These are phyloP conservation scores for Pogonophryne albipinna DNA, from an alignment of 2,797 vertebrate genomes.

Conservation along the genomic window DNA sequence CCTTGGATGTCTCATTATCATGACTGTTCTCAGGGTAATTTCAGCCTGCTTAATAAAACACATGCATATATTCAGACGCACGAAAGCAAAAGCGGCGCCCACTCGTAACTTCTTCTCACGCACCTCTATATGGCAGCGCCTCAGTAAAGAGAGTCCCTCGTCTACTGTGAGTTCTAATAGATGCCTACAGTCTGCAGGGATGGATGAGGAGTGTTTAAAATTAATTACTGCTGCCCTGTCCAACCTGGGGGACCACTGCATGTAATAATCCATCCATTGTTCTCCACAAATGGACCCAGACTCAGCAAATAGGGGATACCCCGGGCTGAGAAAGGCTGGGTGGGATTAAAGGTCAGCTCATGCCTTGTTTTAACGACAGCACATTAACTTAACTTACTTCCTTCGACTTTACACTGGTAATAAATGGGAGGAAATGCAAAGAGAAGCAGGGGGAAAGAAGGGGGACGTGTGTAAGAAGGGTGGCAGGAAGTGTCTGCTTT, in stretches of 20 bases:
- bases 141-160: constrained; percentile 50
- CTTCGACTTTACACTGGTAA: constrained; percentile 85
- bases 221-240: constrained; percentile 78
- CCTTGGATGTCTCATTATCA: constrained; percentile 69
- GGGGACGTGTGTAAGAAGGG: constrained; percentile 34
- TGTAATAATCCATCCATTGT: constrained; percentile 90
- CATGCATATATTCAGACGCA: constrained; percentile 56
- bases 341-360: constrained; percentile 82
- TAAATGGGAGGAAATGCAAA: constrained; percentile 83
- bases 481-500: constrained; percentile 26
- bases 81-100: constrained; percentile 21
- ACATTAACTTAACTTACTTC: constrained; percentile 92
- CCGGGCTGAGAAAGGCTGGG: constrained; percentile 67
- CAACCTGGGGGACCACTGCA: constrained; percentile 78
- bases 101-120: constrained; percentile 77
- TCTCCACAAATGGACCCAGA: constrained; percentile 88
- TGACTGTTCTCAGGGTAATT: constrained; percentile 75
- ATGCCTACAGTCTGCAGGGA: constrained; percentile 65
- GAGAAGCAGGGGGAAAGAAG: constrained; percentile 61
- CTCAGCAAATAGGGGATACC: constrained; percentile 82
- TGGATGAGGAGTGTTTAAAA: constrained; percentile 80
- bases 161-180: constrained; percentile 54
- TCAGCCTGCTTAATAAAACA: constrained; percentile 70
- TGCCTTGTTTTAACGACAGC: constrained; percentile 86
- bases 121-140: constrained; percentile 63